Conservation (phyloP, 2,888 invertebrate genomes). For the Phorcus lineatus region DNA sequence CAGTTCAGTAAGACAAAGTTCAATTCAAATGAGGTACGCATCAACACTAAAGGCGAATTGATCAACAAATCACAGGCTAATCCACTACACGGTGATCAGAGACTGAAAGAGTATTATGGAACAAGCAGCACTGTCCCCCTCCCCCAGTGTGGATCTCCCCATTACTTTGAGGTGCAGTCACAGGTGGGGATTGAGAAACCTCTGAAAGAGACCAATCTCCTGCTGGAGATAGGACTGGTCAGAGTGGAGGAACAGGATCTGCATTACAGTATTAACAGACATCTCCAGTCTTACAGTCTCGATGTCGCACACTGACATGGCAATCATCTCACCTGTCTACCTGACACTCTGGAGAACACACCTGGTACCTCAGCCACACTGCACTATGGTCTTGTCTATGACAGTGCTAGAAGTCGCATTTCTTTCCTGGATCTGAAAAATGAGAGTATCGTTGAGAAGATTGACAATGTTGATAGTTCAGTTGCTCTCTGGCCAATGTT, state of each 20-base stretch:
- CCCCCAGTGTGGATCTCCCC: not conserved
- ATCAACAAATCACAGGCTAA: not conserved
- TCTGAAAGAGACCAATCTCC: not conserved
- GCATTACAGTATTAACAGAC: not conserved
- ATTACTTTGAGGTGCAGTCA: not conserved
- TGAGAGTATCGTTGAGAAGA: not conserved
- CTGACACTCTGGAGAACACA: not conserved
- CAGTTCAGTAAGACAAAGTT: no score
- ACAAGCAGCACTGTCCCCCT: not conserved
- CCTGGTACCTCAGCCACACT: not conserved
- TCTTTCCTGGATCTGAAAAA: not conserved
- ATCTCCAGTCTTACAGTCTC: not conserved
- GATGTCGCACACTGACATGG: not conserved
- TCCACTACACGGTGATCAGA: not conserved
- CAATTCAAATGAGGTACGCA: not conserved
- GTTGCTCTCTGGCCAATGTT: not conserved
- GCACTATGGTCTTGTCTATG: not conserved
- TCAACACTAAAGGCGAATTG: not conserved
- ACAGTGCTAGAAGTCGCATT: not conserved
- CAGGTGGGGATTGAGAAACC: not conserved
- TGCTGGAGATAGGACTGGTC: not conserved
- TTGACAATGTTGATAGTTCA: not conserved
- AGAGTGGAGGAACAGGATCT: not conserved
- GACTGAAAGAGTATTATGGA: not conserved
- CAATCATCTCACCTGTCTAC: not conserved